Evolutionary conservation across 2,888 invertebrate genomes (phyloP).

Genomic region (Dasysyrphus albostriatus): DNA sequence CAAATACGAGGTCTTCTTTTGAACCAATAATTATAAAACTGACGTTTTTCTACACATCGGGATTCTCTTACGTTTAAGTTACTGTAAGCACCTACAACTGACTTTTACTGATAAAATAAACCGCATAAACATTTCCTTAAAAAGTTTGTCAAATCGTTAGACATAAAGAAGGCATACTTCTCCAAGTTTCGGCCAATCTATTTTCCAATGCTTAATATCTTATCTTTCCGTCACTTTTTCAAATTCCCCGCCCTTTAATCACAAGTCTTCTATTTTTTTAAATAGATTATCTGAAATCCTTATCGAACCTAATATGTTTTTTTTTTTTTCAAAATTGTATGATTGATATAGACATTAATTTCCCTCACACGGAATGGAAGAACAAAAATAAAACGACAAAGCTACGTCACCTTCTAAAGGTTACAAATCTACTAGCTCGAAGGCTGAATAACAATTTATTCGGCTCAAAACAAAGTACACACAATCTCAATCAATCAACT

Average conservation of each 20-base stretch:
- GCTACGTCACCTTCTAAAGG: background rate
- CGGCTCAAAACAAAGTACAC: slow-evolving; percentile 31
- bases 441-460: slow-evolving; percentile 53
- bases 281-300: background rate
- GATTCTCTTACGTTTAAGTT: too few relatives aligned
- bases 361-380: background rate
- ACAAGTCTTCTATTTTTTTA: background rate
- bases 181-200: background rate
- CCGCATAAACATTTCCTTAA: too few relatives aligned
- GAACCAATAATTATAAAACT: too few relatives aligned
- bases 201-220: background rate
- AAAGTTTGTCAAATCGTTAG: too few relatives aligned
- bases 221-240: too few relatives aligned
- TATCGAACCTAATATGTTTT: slow-evolving; percentile 3
- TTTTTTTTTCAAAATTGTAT: background rate
- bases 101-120: too few relatives aligned
- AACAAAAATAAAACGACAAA: background rate
- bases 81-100: too few relatives aligned
- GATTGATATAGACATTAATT: slow-evolving; percentile 1
- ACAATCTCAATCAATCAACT: slow-evolving; percentile 63
- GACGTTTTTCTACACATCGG: too few relatives aligned
- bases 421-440: slow-evolving; percentile 1
- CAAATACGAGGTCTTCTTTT: too few relatives aligned
- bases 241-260: background rate
- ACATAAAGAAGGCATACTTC: too few relatives aligned